Base-by-base conservation (phyloP, 2,797 vertebrate species). In the Enteromius paludinosus region DNA sequence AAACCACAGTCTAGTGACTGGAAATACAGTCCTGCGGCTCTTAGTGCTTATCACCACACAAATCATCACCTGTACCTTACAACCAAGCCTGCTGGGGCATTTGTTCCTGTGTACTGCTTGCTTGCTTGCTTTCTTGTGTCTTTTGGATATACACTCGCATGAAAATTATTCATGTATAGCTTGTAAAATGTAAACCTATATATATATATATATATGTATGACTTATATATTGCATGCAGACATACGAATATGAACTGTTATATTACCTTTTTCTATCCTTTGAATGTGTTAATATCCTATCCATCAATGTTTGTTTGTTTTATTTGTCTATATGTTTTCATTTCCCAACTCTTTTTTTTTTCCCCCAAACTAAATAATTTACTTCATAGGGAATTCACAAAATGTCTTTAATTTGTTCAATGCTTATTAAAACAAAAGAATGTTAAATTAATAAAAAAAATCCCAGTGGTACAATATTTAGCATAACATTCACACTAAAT, bases 41-140 rank as follows among this genome's bases (percentile, higher is more conserved):
- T 80, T 33, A 47, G 38, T 71, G 66, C 66, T 80, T 61, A 80
- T 71, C 71, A 80, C 25, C 3, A 41, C 78, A 80, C 78, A 80
- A 71, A 80, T 80, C 78, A 80, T 71, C 78, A 62, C 25, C 78
- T 80, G 78, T 61, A 38, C 54, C 43, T 61, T 18, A 61, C 12
- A 71, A 23, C 28, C n/a, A 30, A 47, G 25, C 68, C 54, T 59
- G 52, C 18, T 68, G 35, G 62, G 65, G 15, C 17, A 20, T 12
- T 35, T 35, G 77, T 54, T n/a, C 23, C 5, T 20, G 5, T 23
- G 6, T 33, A 52, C n/a, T 0, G 5, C 18, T 47, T 35, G 2
- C 18, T 47, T 35, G 2, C 23, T 30, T 11, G 12, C 38, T 47
- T 1, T 64, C 25, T 33, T 7, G 62, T 41, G 25, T 43, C 33